phyloP scores from a whole-genome alignment of 2,797 vertebrate species.

The Leuciscus waleckii region DNA sequence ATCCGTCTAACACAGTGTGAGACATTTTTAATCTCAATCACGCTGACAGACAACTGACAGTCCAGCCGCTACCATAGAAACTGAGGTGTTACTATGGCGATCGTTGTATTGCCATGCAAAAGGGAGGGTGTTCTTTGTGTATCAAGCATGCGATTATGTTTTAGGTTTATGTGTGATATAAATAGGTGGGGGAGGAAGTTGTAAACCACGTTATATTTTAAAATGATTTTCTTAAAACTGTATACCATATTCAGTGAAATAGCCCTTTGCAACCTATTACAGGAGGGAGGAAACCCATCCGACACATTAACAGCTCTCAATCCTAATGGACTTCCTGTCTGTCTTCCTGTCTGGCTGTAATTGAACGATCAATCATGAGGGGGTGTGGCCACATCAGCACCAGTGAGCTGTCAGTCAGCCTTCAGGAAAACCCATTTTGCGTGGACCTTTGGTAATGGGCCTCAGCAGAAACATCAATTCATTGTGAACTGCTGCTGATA shows the following conservation, averaged over 20 bases:
- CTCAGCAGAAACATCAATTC: conserved; percentile 32
- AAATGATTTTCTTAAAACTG: not conserved
- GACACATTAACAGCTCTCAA: conserved; percentile 49
- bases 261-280: not conserved
- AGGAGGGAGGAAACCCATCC: not conserved
- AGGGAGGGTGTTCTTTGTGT: conserved; percentile 32
- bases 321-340: conserved; percentile 70
- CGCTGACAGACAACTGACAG: conserved; percentile 26
- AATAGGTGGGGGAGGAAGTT: not conserved
- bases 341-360: conserved; percentile 66
- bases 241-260: not conserved
- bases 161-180: not conserved
- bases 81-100: conserved; percentile 57
- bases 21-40: conserved; percentile 19
- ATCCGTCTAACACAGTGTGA: not conserved
- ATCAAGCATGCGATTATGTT: not conserved
- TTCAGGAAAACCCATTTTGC: conserved; percentile 38
- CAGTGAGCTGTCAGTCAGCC: conserved; percentile 29
- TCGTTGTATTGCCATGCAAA: conserved; percentile 32
- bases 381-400: conserved; percentile 32
- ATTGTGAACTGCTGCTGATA: conserved; percentile 12
- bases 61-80: conserved; percentile 44
- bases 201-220: not conserved
- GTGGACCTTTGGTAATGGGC: not conserved
- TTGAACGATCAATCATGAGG: conserved; percentile 65